phyloP scores from a whole-genome alignment of 2,113 vertebrate genomes.

The Nycticorax nycticorax region DNA sequence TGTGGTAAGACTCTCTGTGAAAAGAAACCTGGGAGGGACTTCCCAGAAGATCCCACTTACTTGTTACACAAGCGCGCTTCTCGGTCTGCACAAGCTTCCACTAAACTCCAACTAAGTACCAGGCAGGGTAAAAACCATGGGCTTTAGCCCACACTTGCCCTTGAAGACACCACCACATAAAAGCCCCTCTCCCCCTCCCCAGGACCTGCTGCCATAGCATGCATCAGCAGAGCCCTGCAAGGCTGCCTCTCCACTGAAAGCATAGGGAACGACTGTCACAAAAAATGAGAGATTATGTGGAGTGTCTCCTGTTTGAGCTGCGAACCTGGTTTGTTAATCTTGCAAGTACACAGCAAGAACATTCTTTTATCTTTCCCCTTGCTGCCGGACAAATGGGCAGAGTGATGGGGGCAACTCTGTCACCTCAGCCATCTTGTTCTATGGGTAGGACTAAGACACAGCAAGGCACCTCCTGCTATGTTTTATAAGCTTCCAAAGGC shows the following conservation, averaged over 20 bases:
- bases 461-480: neutral
- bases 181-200: neutral
- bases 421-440: neutral
- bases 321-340: neutral
- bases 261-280: accelerated
- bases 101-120: neutral
- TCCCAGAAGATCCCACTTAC: neutral
- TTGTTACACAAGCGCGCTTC: neutral
- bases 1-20: neutral
- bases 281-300: neutral
- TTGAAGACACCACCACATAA: neutral
- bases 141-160: neutral
- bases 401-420: neutral
- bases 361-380: neutral
- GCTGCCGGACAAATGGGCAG: neutral
- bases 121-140: neutral
- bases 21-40: neutral
- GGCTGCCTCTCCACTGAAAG: too few species aligned
- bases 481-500: neutral
- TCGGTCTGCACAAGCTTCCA: neutral
- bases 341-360: neutral
- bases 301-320: neutral
- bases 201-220: too few species aligned
- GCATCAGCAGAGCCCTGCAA: neutral
- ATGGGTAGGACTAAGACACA: neutral